These are phyloP conservation scores for Hoplias malabaricus DNA, from an alignment of 2,113 vertebrate species.

Conservation along the genomic window DNA sequence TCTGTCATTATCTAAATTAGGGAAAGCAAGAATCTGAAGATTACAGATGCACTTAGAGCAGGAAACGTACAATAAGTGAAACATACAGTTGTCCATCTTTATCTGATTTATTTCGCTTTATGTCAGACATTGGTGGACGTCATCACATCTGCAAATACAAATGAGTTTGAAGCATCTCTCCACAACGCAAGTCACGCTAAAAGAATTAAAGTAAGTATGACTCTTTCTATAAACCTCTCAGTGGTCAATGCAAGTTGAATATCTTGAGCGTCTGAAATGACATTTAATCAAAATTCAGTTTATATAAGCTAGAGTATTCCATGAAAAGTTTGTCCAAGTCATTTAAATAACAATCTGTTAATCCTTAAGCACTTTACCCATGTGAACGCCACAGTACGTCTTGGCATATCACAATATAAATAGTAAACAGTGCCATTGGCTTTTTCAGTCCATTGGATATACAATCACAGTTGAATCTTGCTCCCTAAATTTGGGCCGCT, in stretches of 20 bases:
- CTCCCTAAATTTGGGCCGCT: constrained; percentile 5
- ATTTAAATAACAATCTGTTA: constrained; percentile 10
- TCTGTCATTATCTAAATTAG: too few relatives aligned
- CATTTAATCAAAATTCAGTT: constrained; percentile 17
- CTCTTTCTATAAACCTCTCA: not conserved
- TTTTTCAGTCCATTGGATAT: not conserved
- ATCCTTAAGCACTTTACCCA: constrained; percentile 11
- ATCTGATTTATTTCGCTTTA: constrained; percentile 57
- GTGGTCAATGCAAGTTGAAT: not conserved
- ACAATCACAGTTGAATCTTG: constrained; percentile 28
- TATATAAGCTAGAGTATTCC: constrained; percentile 15
- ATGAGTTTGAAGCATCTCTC: constrained; percentile 49
- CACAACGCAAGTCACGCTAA: constrained; percentile 46
- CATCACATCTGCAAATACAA: constrained; percentile 57
- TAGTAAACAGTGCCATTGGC: constrained; percentile 13
- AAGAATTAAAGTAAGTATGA: constrained; percentile 20
- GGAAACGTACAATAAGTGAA: not conserved
- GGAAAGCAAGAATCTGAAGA: not conserved
- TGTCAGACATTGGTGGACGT: constrained; percentile 53
- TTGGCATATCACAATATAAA: constrained; percentile 18
- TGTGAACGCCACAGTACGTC: constrained; percentile 20
- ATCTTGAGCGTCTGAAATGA: not conserved
- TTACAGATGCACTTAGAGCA: too few relatives aligned
- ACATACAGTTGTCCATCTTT: constrained; percentile 7
- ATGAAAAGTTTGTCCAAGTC: constrained; percentile 6